Percentiles rank a stretch among this genome's conserved stretches.
These are phyloP conservation scores for Onthophagus taurus DNA, from an alignment of 1,140 invertebrate genomes.

Conservation along the genomic window DNA sequence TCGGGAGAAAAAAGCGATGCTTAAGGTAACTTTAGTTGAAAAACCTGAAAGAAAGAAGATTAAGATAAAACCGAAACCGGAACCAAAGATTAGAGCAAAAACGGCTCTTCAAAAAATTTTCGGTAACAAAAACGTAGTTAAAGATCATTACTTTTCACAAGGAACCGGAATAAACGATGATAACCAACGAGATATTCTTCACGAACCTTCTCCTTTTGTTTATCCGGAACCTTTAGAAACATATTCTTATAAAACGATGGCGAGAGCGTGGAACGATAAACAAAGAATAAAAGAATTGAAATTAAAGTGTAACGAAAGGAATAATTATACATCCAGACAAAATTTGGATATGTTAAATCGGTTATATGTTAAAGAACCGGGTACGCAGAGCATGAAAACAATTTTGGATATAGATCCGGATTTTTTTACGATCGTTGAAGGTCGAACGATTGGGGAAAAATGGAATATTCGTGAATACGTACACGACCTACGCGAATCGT, in stretches of 20 bases:
- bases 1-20: not conserved
- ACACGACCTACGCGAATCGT: conserved; percentile 44
- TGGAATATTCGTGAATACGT: conserved; percentile 46
- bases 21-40: not conserved
- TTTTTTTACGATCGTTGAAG: conserved; percentile 49
- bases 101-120: conserved; percentile 19
- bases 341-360: conserved; percentile 32
- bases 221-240: conserved; percentile 32
- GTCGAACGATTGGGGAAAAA: conserved; percentile 38
- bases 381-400: conserved; percentile 33
- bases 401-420: conserved; percentile 50
- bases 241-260: conserved; percentile 31
- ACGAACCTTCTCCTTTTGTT: conserved; percentile 28
- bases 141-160: conserved; percentile 29
- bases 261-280: conserved; percentile 29
- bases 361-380: conserved; percentile 28
- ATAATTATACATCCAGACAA: conserved; percentile 23
- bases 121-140: conserved; percentile 18
- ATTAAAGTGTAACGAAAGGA: conserved; percentile 26
- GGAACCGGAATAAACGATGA: conserved; percentile 22
- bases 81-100: conserved; percentile 19
- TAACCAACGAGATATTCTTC: conserved; percentile 25
- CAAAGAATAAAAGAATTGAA: conserved; percentile 25
- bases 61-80: conserved; percentile 9
- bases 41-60: not conserved